Evolutionary conservation across 2,888 invertebrate species (phyloP).

Genomic region (Aspidapion aeneum): DNA sequence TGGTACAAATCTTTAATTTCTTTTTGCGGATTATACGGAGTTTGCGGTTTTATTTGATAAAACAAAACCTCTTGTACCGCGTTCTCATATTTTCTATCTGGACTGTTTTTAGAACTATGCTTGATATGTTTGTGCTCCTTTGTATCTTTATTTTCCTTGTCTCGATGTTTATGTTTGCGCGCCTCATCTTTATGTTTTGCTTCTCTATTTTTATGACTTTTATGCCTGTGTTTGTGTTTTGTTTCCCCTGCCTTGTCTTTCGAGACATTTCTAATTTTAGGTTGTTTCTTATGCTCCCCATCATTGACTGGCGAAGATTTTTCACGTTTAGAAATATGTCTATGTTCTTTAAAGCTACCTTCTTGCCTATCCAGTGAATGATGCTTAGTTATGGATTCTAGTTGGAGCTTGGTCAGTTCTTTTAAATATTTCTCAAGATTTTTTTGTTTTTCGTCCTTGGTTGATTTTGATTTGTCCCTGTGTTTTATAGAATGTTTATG

Average conservation of each 20-base stretch:
- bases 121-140: conserved; percentile 2
- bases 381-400: not conserved
- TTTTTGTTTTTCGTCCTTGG: not conserved
- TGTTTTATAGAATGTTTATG: not conserved
- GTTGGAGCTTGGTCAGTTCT: not conserved
- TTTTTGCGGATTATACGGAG: not conserved
- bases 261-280: not conserved
- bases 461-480: not conserved
- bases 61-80: not conserved
- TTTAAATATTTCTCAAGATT: not conserved
- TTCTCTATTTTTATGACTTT: conserved; percentile 1
- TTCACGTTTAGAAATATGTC: too few relatives aligned
- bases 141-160: not conserved
- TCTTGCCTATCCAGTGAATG: not conserved
- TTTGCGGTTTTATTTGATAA: not conserved
- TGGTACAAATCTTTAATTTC: conserved; percentile 5
- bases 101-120: not conserved
- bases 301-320: not conserved
- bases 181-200: conserved; percentile 3
- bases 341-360: too few relatives aligned
- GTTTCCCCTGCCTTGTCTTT: not conserved
- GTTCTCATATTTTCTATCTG: not conserved
- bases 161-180: not conserved
- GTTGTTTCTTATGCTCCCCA: not conserved
- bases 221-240: conserved; percentile 1